Percentiles rank a stretch among this genome's conserved stretches.
Evolutionary conservation across 2,113 vertebrate species (phyloP).

Genomic region (Castor canadensis): DNA sequence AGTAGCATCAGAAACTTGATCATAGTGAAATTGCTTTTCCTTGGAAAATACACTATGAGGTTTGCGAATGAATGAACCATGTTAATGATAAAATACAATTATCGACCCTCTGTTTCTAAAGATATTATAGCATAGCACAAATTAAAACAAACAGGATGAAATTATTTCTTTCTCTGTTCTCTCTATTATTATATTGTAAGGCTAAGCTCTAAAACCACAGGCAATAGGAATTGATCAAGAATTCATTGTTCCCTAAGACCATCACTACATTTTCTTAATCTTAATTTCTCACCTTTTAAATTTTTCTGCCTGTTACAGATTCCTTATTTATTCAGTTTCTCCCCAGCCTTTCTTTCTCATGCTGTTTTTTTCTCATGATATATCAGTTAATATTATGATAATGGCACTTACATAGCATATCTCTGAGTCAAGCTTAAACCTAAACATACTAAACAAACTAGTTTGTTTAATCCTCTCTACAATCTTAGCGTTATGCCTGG

Average conservation of each 20-base stretch:
- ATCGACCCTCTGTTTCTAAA: background rate
- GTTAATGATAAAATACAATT: background rate
- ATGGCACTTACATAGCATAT: background rate
- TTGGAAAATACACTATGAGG: conserved; percentile 12
- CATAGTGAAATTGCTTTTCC: conserved; percentile 2
- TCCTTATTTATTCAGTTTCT: background rate
- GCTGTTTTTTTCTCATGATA: background rate
- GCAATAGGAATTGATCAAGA: background rate
- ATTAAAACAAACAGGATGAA: background rate
- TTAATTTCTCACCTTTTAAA: background rate
- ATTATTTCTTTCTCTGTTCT: conserved; percentile 26
- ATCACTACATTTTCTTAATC: background rate
- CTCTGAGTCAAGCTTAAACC: background rate
- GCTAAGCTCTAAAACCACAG: background rate
- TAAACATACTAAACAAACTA: background rate
- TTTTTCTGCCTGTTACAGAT: background rate
- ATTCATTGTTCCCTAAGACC: background rate
- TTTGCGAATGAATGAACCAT: background rate
- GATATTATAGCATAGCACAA: background rate
- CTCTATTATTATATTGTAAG: background rate
- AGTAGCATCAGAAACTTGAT: conserved; percentile 43
- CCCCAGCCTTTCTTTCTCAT: background rate
- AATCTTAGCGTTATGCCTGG: background rate
- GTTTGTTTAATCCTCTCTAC: background rate
- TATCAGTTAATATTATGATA: background rate